A percentile compares a stretch with the other conserved stretches of the same genome.
phyloP scores from a whole-genome alignment of 2,113 vertebrate genomes.

The Prietella phreatophila region DNA sequence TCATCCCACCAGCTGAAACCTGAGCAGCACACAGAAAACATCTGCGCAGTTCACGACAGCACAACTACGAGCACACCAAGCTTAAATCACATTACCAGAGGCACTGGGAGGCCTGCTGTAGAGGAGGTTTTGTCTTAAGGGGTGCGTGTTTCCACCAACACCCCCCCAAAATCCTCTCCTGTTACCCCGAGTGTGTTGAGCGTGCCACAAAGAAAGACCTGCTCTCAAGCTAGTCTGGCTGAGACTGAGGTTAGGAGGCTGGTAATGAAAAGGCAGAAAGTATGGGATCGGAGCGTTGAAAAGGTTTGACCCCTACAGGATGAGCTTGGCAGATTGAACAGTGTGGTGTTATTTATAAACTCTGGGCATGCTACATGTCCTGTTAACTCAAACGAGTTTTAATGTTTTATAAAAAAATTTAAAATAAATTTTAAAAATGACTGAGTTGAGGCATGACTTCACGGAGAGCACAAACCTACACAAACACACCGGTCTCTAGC shows the following conservation, averaged over 20 bases:
- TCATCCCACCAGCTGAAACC: conserved; percentile 31
- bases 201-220: conserved; percentile 57
- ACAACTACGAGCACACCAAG: conserved; percentile 58
- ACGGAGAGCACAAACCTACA: conserved; percentile 33
- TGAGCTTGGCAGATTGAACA: conserved; percentile 58
- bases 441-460: conserved; percentile 45
- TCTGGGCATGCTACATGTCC: conserved; percentile 50
- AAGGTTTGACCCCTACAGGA: conserved; percentile 35
- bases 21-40: conserved; percentile 66
- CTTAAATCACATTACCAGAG: conserved; percentile 71
- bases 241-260: conserved; percentile 58
- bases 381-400: conserved; percentile 59
- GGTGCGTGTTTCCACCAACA: conserved; percentile 46
- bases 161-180: conserved; percentile 57
- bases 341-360: conserved; percentile 60
- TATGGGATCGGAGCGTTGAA: conserved; percentile 26
- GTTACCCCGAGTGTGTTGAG: conserved; percentile 62
- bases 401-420: conserved; percentile 35
- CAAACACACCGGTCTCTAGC: conserved; percentile 42
- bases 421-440: not conserved
- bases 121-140: conserved; percentile 65
- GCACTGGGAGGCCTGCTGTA: conserved; percentile 60
- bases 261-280: conserved; percentile 50
- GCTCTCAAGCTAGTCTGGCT: conserved; percentile 57
- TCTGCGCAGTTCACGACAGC: conserved; percentile 63